Conservation (phyloP, 1,140 invertebrate species). For the Euwallacea similis region DNA sequence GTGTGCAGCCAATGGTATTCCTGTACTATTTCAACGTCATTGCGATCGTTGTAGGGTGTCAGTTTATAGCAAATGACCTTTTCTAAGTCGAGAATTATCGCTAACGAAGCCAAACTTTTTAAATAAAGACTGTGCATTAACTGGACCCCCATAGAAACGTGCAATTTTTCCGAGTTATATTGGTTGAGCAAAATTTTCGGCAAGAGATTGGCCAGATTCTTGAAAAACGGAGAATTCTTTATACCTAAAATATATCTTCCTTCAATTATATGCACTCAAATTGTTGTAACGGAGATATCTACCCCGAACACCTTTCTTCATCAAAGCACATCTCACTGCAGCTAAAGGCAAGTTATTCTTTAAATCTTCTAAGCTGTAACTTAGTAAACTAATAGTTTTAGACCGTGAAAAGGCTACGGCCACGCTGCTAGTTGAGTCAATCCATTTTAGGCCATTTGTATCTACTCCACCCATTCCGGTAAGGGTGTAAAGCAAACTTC, state of each 20-base stretch:
- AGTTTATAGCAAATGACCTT: slow-evolving; percentile 59
- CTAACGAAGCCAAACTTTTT: slow-evolving; percentile 61
- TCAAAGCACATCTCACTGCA: slow-evolving; percentile 57
- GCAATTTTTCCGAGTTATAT: slow-evolving; percentile 62
- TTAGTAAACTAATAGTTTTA: slow-evolving; percentile 59
- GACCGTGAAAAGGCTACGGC: slow-evolving; percentile 59
- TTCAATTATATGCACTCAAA: not conserved
- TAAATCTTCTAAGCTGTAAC: slow-evolving; percentile 55
- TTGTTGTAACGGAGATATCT: not conserved
- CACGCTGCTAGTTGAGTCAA: slow-evolving; percentile 52
- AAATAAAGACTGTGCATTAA: slow-evolving; percentile 65
- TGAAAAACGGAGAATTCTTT: slow-evolving; percentile 61
- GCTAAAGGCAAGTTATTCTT: slow-evolving; percentile 57
- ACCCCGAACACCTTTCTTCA: slow-evolving; percentile 57
- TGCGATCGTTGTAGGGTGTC: slow-evolving; percentile 53
- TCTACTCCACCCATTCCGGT: slow-evolving; percentile 60
- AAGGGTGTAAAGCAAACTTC: slow-evolving; percentile 61
- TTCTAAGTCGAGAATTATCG: slow-evolving; percentile 61
- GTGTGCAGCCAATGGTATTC: slow-evolving; percentile 66
- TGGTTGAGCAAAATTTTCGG: slow-evolving; percentile 60
- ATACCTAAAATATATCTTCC: slow-evolving; percentile 47
- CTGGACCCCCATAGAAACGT: slow-evolving; percentile 62
- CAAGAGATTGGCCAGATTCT: slow-evolving; percentile 57
- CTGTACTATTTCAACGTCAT: slow-evolving; percentile 49
- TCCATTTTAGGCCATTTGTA: slow-evolving; percentile 57